Conservation (phyloP, 1,140 invertebrate genomes). For the Calephelis virginiensis region DNA sequence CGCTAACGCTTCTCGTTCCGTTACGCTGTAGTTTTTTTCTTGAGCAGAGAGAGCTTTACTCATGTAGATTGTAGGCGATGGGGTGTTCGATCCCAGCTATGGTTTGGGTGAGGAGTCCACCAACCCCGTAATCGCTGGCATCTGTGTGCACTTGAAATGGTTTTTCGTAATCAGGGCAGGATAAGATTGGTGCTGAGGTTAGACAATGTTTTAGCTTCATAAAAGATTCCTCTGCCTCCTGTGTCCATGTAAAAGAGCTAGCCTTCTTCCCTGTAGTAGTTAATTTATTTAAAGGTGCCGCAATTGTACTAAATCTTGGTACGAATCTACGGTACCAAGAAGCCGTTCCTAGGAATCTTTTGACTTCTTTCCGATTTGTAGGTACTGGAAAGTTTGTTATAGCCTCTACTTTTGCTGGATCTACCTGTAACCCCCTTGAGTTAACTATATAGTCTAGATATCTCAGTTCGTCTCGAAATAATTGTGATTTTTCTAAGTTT, state of each 20-base stretch:
- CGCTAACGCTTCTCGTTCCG: slow-evolving; percentile 35
- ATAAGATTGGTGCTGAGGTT: slow-evolving; percentile 30
- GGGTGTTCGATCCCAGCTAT: slow-evolving; percentile 33
- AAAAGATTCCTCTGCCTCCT: no score
- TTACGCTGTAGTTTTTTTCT: slow-evolving; percentile 38
- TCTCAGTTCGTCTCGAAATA: slow-evolving; percentile 18
- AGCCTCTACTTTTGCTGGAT: slow-evolving; percentile 21
- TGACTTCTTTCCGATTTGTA: slow-evolving; percentile 22
- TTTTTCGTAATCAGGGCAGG: slow-evolving; percentile 29
- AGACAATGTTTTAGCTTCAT: slow-evolving; percentile 2
- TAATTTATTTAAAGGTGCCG: no score
- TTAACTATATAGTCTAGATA: slow-evolving; percentile 22
- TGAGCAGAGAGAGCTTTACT: slow-evolving; percentile 26
- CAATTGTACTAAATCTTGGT: no score
- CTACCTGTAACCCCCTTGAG: background rate
- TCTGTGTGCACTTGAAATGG: slow-evolving; percentile 38
- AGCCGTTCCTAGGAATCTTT: slow-evolving; percentile 43
- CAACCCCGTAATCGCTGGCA: slow-evolving; percentile 34
- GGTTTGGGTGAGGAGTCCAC: slow-evolving; percentile 30
- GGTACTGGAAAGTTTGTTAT: slow-evolving; percentile 24
- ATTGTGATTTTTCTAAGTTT: slow-evolving; percentile 15
- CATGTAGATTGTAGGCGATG: slow-evolving; percentile 40
- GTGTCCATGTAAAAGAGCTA: background rate
- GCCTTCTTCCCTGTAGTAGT: no score
- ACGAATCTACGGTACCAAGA: slow-evolving; percentile 70